Base-by-base conservation (phyloP, 2,888 invertebrate genomes). In the Drosophila colorata region DNA sequence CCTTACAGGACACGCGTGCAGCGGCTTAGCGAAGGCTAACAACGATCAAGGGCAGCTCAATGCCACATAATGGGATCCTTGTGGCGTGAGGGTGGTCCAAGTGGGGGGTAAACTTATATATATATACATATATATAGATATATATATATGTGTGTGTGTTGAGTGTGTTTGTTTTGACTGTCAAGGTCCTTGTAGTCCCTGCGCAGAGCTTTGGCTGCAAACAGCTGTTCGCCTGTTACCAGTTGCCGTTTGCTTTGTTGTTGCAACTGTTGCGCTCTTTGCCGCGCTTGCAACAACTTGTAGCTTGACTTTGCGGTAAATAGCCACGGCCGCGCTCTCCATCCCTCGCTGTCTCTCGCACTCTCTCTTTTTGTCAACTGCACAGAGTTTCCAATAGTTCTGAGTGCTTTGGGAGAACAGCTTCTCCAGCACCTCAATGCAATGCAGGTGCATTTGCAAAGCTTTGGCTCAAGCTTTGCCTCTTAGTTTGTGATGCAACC, bases 1-100 rank as follows among this genome's bases (percentile, higher is more conserved):
- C 35, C 58, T 70, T 23, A 40, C 63, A 56, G 73, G 61, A 55
- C 38, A 37, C 56, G 47, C 52, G 73, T 74, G 57, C 69, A 57
- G 46, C 51, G 61, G 47, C 47, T 47, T 38, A 38, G 20, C 44
- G 72, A 87, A 87, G 80, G 86, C 68, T 80, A 78, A 49, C 51
- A 13, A 43, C 86, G 88, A 87, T 85, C 85, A 85, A 87, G 85
- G 85, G 86, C 87, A 74, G 74, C 70, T 73, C 80, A 87, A 87
- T 83, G 87, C 55, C 61, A 23, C 49, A 49, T n/a, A 46, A 28
- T 47, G 16, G 51, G 69, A 74, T 78, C 78, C 74, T 72, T 78
- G 78, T 25, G 44, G n/a, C n/a, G n/a, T n/a, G n/a, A n/a, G n/a
- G n/a, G n/a, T n/a, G n/a, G n/a, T n/a, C n/a, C n/a, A n/a, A n/a